phyloP scores from a whole-genome alignment of 2,113 vertebrate genomes.

The Pogona vitticeps region DNA sequence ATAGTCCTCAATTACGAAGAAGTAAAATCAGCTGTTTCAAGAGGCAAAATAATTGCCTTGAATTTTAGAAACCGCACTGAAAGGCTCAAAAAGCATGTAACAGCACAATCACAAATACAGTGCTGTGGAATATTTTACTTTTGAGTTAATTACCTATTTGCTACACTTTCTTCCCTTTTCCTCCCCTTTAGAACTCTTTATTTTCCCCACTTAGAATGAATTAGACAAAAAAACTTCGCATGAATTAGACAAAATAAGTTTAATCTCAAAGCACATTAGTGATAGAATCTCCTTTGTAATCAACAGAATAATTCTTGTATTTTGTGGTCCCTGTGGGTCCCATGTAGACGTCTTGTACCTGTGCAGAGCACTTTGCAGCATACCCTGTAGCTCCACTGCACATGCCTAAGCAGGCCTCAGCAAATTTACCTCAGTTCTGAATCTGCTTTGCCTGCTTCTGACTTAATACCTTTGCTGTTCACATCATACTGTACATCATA shows the following conservation, averaged over 20 bases:
- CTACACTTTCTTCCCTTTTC: background rate
- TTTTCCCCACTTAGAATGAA: conserved; percentile 22
- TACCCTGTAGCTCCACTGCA: too few relatives aligned
- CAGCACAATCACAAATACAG: background rate
- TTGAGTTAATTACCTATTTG: conserved; percentile 1
- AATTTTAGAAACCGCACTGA: conserved; percentile 31
- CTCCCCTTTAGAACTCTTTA: conserved; percentile 27
- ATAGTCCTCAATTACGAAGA: conserved; percentile 18
- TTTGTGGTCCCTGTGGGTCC: too few relatives aligned
- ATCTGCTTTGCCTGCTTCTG: too few relatives aligned
- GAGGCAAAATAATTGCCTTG: background rate
- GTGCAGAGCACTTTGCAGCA: too few relatives aligned
- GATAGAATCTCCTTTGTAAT: background rate
- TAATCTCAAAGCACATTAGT: background rate
- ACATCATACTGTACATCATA: too few relatives aligned
- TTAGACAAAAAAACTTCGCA: conserved; percentile 13
- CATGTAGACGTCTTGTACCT: too few relatives aligned
- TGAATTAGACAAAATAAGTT: background rate
- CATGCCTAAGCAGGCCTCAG: too few relatives aligned
- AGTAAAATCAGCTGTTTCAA: conserved; percentile 11
- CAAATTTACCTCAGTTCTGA: too few relatives aligned
- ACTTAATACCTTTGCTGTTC: too few relatives aligned
- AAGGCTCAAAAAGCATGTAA: conserved; percentile 12
- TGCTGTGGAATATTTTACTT: background rate
- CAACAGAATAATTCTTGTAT: background rate